Evolutionary conservation across 2,797 vertebrate genomes (phyloP).

Genomic region (Cynodonichthys magdalenae): DNA sequence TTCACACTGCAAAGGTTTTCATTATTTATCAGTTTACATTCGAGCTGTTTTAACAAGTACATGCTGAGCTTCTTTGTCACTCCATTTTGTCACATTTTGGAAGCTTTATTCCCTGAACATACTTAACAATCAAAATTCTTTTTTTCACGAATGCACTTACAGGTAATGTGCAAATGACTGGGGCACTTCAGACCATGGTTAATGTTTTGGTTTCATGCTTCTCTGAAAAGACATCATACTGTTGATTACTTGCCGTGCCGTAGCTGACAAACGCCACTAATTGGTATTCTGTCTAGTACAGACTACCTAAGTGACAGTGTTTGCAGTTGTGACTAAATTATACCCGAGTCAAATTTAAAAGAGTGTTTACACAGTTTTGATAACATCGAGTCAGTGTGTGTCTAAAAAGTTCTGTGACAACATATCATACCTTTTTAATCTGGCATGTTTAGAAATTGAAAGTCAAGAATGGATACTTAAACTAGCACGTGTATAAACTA

Average conservation of each 20-base stretch:
- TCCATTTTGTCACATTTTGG: background rate
- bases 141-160: conserved; percentile 38
- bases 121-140: conserved; percentile 43
- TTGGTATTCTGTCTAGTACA: conserved; percentile 35
- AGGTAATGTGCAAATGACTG: conserved; percentile 34
- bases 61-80: conserved; percentile 29
- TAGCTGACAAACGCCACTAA: conserved; percentile 39
- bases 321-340: conserved; percentile 31
- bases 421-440: background rate
- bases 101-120: conserved; percentile 34
- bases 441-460: background rate
- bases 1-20: background rate
- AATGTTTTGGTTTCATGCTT: conserved; percentile 38
- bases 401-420: conserved; percentile 11
- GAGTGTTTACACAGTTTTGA: conserved; percentile 10
- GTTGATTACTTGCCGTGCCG: conserved; percentile 29
- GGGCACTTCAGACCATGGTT: conserved; percentile 37
- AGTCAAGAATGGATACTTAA: background rate
- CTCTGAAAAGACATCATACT: conserved; percentile 47
- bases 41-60: conserved; percentile 1
- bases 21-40: background rate
- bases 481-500: background rate
- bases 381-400: background rate
- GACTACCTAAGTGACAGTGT: conserved; percentile 28
- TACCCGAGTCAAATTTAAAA: conserved; percentile 3